Base-by-base conservation (phyloP, 2,113 vertebrate genomes). In the Odontesthes bonariensis region DNA sequence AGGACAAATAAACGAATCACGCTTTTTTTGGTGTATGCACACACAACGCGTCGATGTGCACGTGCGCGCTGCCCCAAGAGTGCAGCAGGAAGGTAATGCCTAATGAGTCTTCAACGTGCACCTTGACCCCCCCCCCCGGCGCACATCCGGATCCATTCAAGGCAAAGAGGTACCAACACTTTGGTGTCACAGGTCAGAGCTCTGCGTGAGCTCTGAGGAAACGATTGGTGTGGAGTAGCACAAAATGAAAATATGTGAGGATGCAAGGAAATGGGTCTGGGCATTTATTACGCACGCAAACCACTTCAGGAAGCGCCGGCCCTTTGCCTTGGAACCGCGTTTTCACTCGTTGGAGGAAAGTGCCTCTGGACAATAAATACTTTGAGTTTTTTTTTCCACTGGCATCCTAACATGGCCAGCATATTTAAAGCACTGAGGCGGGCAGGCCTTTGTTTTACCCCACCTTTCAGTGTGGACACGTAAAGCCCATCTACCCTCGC, bases 141-240 rank as follows among this genome's bases (percentile, higher is more conserved):
- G 53, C 69, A 47, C 62, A 61, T 77, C 66, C 51, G 63, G 69
- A 72, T 55, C 61, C 58, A 76, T 67, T 69, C 33, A n/a, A 51
- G 59, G 68, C 20, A 27, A 38, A n/a, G 70, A 59, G 74, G 67
- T 62, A 42, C 60, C 53, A 13, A 59, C 33, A 57, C 74, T 62
- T 77, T 76, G 19, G 59, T 76, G 81, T 82, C 73, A 79, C 52
- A 75, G 78, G 81, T 86, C 78, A 73, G 49, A 70, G 68, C 17
- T 57, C 70, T n/a, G 27, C 78, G 72, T 75, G 83, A 75, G 69
- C 33, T 4, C 46, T 35, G 33, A 79, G 84, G 74, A 86, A 84
- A 84, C 46, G 8, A 84, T 65, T 19, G 14, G 31, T 8, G 59
- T 55, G 55, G 22, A 62, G 62, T 17, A 54, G 57, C 70, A 61